These are phyloP conservation scores for Neodiprion fabricii DNA, from an alignment of 1,140 invertebrate genomes.

Conservation along the genomic window DNA sequence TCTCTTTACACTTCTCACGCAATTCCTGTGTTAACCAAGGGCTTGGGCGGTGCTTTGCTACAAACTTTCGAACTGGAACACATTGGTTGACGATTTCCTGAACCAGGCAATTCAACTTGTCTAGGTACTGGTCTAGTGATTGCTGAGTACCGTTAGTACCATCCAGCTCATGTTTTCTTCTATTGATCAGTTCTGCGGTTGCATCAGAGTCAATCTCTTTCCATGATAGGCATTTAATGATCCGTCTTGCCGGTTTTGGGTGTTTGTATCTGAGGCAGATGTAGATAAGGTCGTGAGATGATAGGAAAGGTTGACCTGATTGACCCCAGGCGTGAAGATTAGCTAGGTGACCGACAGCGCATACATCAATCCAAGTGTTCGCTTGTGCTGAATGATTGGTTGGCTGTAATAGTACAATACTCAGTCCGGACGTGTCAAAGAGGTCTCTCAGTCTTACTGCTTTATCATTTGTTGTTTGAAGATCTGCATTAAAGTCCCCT, in stretches of 20 bases:
- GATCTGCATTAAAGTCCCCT: constrained; percentile 10
- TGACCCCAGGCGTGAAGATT: background rate
- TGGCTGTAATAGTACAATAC: constrained; percentile 9
- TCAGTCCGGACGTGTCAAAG: background rate
- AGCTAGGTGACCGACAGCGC: background rate
- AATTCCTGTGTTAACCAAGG: background rate
- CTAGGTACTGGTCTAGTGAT: background rate
- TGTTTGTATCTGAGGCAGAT: background rate
- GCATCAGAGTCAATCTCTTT: background rate
- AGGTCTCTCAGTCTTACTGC: background rate
- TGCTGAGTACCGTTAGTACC: background rate
- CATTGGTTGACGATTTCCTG: background rate
- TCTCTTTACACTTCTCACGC: background rate
- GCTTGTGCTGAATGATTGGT: constrained; percentile 14
- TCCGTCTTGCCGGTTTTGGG: background rate
- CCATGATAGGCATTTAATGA: background rate
- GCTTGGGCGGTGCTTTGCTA: background rate
- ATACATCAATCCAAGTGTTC: constrained; percentile 2
- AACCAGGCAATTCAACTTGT: no score
- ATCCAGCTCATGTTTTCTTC: background rate
- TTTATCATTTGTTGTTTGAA: background rate
- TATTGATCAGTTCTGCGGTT: background rate
- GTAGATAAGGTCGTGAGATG: constrained; percentile 18
- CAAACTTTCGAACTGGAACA: background rate
- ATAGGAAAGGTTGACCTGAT: constrained; percentile 11